Evolutionary conservation across 2,113 vertebrate species (phyloP), one percentile per base, ranked within the genome.

Genomic region (Bubo blakistoni): DNA sequence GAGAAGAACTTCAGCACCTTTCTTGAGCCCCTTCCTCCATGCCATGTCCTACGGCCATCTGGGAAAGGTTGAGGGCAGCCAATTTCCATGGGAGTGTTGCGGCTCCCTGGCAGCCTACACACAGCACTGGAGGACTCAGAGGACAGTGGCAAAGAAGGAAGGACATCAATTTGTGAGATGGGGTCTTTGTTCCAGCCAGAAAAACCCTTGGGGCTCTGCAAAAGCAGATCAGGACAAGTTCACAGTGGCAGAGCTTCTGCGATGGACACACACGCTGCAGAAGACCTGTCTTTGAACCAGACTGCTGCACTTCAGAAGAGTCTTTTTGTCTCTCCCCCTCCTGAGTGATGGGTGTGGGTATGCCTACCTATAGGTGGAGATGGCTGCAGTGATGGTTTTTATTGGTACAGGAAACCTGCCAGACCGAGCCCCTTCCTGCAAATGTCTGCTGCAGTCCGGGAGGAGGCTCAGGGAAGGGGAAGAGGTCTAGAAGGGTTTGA

Each of bases 331-430:
- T 40, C 27, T 61, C n/a, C 46, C 18, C 42, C 9, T 19, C 21
- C 47, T 11, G 34, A 63, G 19, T 0, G 1, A 20, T 51, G 44
- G 58, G 52, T 1, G 0, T 11, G 6, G 67, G 9, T 17, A 13
- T 11, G 11, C 7, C 26, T 55, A 7, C 3, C 1, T 29, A 3
- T 0, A 0, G 59, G 11, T 32, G 16, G n/a, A 72, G 36, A 73
- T 27, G 52, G 69, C 13, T 42, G 36, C 13, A 42, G 27, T 16
- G 27, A 6, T 27, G 32, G 29, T 34, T 74, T 71, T 19, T 29
- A 11, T 3, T 30, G 13, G 15, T 6, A 21, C 9, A 74, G 38
- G 38, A 85, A 66, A 38, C 13, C 8, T 4, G 4, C 8, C 2
- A 3, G 19, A 13, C 11, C 1, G 1, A 74, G 40, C 15, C 32